Evolutionary conservation across 2,797 vertebrate species (phyloP).

Genomic region (Etheostoma perlongum): DNA sequence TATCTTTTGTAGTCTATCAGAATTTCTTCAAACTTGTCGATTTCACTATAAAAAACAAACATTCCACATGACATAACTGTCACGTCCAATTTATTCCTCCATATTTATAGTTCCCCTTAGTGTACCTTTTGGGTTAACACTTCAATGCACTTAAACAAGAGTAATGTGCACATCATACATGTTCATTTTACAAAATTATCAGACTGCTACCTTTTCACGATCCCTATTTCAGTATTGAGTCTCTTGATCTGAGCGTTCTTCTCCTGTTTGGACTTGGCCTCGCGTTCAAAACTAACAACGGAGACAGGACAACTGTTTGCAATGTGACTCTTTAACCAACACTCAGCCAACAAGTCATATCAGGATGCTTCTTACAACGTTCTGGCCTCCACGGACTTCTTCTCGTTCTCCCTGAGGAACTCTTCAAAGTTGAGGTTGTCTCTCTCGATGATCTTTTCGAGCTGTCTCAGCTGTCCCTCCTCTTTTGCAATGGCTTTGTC

Average conservation of each 20-base stretch:
- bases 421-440: slow-evolving; percentile 86
- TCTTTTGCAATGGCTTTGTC: slow-evolving; percentile 80
- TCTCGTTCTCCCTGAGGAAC: slow-evolving; percentile 90
- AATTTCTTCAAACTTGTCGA: slow-evolving; percentile 86
- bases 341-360: background rate
- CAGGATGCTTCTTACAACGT: slow-evolving; percentile 82
- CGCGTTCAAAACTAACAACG: slow-evolving; percentile 87
- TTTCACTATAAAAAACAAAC: slow-evolving; percentile 81
- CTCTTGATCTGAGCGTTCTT: slow-evolving; percentile 86
- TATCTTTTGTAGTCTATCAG: slow-evolving; percentile 88
- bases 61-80: background rate
- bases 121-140: background rate
- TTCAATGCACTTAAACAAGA: background rate
- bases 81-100: background rate
- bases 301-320: background rate
- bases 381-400: slow-evolving; percentile 87
- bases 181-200: background rate
- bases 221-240: slow-evolving; percentile 85
- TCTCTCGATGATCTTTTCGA: slow-evolving; percentile 85
- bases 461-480: slow-evolving; percentile 83
- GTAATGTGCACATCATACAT: background rate
- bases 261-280: slow-evolving; percentile 87
- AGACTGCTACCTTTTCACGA: slow-evolving; percentile 86
- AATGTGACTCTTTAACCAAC: background rate
- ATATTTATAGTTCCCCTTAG: background rate